Conservation (phyloP, 2,888 invertebrate species). For the Epinotia brunnichana region DNA sequence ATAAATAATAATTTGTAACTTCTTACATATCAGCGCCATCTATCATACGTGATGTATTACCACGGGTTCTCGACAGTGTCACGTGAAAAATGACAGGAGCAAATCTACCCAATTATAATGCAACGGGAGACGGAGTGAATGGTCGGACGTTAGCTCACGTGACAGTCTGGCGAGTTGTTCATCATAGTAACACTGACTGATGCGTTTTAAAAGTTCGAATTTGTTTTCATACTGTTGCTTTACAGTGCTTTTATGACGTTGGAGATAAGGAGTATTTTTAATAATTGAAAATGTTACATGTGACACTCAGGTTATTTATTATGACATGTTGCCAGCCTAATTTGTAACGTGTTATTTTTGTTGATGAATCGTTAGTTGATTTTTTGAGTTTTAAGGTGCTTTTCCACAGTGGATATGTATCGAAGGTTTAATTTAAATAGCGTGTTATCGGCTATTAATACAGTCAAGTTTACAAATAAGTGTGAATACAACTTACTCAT, state of each 20-base stretch:
- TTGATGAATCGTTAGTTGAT: background rate
- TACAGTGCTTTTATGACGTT: background rate
- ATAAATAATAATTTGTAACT: conserved; percentile 36
- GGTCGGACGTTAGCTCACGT: conserved; percentile 54
- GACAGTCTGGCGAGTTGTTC: conserved; percentile 32
- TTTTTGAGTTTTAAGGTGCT: background rate
- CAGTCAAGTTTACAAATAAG: too few relatives aligned
- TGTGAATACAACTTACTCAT: too few relatives aligned
- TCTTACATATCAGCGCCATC: conserved; percentile 59
- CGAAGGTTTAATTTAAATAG: background rate
- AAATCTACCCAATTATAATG: conserved; percentile 75
- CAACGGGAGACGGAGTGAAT: conserved; percentile 64
- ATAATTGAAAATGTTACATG: background rate
- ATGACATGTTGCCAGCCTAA: conserved; percentile 1
- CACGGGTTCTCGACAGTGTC: conserved; percentile 47
- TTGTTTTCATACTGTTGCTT: background rate
- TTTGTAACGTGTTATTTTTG: background rate
- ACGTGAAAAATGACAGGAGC: conserved; percentile 67
- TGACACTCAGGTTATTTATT: conserved; percentile 6
- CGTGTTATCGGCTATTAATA: too few relatives aligned
- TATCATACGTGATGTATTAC: conserved; percentile 54
- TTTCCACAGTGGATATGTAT: background rate
- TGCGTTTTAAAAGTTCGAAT: conserved; percentile 30
- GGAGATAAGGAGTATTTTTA: conserved; percentile 3
- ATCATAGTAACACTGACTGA: conserved; percentile 33